Base-by-base conservation (phyloP, 2,113 vertebrate species). In the Leptocoma aspasia region DNA sequence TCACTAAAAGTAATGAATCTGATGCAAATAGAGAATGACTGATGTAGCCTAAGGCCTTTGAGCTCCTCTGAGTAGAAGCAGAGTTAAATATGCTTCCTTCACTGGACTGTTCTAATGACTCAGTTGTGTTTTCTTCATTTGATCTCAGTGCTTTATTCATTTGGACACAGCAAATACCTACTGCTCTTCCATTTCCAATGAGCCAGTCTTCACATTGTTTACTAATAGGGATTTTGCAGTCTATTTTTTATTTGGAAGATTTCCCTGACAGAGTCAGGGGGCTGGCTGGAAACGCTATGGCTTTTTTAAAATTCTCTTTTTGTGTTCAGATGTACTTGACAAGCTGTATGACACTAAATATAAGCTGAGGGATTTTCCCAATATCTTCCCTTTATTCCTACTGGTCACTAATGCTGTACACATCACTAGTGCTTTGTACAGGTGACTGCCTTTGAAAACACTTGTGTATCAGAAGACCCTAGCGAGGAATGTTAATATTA, bases 371-470 rank as follows among this genome's bases (percentile, higher is more conserved):
- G 0, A 16, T 54, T 68, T 92, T 75, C 26, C 18, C 3, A 60
- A 0, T 52, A 21, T 10, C 1, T 76, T 16, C 4, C 3, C 6
- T 70, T 71, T 23, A 20, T 66, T 81, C 6, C 11, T 56, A 1
- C 28, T 54, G 27, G 22, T 45, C 15, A 5, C 30, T 68, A 54
- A 41, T 6, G 9, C 8, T 90, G 49, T 20, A 6, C 5, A 11
- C 2, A 45, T 64, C 15, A 11, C 26, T 65, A 26, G 15, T 7
- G 20, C 16, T 50, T 82, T 35, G 39, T 82, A 30, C 4, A 77
- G 24, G 26, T 65, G 49, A 31, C 11, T 82, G 35, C 7, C 37
- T 83, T 69, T 69, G 54, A n/a, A 78, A 65, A 22, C 8, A 61
- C 0, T 16, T 54, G 6, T 52, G 4, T 53, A 18, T 54, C 11